Percentiles rank a stretch among this genome's conserved stretches.
Evolutionary conservation across 2,113 vertebrate genomes (phyloP).

Genomic region (Corvus hawaiiensis): DNA sequence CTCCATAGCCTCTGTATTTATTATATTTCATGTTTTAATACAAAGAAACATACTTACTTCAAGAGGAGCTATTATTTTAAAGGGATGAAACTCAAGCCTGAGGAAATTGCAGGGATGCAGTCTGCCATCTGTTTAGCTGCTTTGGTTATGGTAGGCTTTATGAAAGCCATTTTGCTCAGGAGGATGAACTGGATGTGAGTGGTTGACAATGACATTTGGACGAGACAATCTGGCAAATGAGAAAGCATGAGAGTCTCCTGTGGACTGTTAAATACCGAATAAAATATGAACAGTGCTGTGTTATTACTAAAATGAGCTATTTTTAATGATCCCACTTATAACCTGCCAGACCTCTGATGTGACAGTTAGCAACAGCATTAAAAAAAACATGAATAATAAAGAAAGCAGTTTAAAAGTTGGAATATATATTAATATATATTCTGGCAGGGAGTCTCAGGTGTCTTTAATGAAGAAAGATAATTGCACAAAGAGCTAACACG

Average conservation of each 20-base stretch:
- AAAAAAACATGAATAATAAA: conserved; percentile 30
- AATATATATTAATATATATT: background rate
- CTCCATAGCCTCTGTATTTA: background rate
- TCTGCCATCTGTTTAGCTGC: conserved; percentile 1
- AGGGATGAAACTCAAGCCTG: background rate
- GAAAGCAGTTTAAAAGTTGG: conserved; percentile 12
- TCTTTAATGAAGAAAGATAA: conserved; percentile 16
- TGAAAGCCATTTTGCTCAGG: background rate
- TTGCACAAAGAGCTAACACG: conserved; percentile 14
- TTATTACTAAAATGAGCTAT: conserved; percentile 44
- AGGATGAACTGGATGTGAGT: conserved; percentile 4
- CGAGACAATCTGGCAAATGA: conserved; percentile 27
- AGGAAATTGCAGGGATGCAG: background rate
- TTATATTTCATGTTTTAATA: background rate
- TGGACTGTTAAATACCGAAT: conserved; percentile 34
- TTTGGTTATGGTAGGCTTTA: background rate
- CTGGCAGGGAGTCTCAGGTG: background rate
- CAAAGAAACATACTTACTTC: background rate
- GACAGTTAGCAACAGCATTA: background rate
- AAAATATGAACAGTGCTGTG: conserved; percentile 18
- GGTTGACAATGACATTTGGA: conserved; percentile 37
- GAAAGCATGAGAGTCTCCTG: background rate
- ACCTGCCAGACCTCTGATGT: background rate
- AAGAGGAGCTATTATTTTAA: background rate
- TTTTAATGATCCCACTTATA: conserved; percentile 48